Conservation (phyloP, 2,113 vertebrate species). For the Isichthys henryi region DNA sequence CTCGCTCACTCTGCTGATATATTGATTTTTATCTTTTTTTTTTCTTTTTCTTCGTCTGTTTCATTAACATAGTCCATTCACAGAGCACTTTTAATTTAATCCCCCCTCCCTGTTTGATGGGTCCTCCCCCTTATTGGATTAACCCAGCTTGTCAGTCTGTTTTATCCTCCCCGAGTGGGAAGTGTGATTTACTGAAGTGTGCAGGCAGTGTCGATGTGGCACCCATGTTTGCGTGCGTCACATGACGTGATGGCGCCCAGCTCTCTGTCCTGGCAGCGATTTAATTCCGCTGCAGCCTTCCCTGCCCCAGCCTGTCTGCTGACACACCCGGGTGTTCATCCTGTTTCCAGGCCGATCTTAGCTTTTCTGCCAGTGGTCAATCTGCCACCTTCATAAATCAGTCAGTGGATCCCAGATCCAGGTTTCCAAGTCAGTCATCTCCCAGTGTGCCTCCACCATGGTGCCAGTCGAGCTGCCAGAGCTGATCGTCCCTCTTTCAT, state of each 20-base stretch:
- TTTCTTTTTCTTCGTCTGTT: not conserved
- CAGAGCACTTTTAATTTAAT: constrained; percentile 1
- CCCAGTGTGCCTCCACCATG: not conserved
- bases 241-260: not conserved
- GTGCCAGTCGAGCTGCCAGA: not conserved
- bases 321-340: not conserved
- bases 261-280: no score
- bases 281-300: not conserved
- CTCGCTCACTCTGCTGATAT: constrained; percentile 14
- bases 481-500: not conserved
- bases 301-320: not conserved
- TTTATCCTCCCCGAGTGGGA: not conserved
- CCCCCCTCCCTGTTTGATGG: not conserved
- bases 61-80: constrained; percentile 23
- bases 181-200: not conserved
- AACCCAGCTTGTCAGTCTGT: not conserved
- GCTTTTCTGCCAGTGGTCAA: not conserved
- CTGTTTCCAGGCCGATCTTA: not conserved
- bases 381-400: not conserved
- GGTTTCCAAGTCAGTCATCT: not conserved
- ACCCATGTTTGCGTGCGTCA: not conserved
- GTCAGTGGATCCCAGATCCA: not conserved
- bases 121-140: not conserved
- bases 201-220: not conserved
- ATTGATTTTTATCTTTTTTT: not conserved